Evolutionary conservation across 2,888 invertebrate genomes (phyloP).

Genomic region (Pandemis heparana): DNA sequence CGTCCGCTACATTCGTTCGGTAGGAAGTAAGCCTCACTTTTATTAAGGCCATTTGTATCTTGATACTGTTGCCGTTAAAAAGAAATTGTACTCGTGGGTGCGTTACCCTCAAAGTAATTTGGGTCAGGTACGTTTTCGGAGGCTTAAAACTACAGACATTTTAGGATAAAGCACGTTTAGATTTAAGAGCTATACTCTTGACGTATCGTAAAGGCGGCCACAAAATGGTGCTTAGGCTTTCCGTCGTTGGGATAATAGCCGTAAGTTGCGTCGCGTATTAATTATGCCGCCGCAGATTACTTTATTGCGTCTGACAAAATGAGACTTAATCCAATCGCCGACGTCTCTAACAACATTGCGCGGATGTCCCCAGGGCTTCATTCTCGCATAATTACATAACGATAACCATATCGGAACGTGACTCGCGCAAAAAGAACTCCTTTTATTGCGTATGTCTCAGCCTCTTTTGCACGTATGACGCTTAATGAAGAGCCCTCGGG

Average conservation of each 20-base stretch:
- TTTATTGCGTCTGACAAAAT: constrained; percentile 27
- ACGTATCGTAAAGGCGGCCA: neutral
- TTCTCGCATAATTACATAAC: constrained; percentile 41
- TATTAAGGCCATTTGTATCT: constrained; percentile 56
- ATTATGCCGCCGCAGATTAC: constrained; percentile 4
- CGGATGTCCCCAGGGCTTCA: constrained; percentile 19
- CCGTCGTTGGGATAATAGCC: neutral
- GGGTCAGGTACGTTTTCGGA: constrained; percentile 15
- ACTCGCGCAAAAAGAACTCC: constrained; percentile 40
- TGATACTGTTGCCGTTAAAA: constrained; percentile 45
- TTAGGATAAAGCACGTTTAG: neutral
- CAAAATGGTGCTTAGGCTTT: neutral
- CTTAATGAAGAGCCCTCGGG: constrained; percentile 42
- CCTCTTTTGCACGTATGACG: constrained; percentile 42
- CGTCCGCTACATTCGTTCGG: constrained; percentile 46
- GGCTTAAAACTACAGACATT: neutral
- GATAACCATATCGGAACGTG: constrained; percentile 41
- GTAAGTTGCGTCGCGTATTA: neutral
- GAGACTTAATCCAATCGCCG: constrained; percentile 33
- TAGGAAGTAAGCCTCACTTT: constrained; percentile 50
- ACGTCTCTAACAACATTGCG: constrained; percentile 17
- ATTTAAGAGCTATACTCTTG: neutral
- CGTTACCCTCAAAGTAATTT: constrained; percentile 26
- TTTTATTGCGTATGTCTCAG: constrained; percentile 39
- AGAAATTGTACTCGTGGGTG: constrained; percentile 25